phyloP scores from a whole-genome alignment of 2,113 vertebrate species.

The Mesembrinibis cayennensis region DNA sequence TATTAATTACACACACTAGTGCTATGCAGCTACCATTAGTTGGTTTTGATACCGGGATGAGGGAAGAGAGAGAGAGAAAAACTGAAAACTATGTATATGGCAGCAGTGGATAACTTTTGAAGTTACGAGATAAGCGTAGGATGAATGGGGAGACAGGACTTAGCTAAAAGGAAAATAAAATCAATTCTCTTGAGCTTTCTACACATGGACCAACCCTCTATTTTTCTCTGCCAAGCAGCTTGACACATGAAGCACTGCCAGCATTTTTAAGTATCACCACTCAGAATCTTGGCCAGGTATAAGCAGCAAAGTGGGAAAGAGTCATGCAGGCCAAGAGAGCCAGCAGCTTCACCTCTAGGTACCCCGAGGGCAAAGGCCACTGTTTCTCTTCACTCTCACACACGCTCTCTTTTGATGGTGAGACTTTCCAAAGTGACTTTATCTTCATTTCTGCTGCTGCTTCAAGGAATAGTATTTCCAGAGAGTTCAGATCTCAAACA shows the following conservation, averaged over 20 bases:
- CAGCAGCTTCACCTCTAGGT: not conserved
- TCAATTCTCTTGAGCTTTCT: not conserved
- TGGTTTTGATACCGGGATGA: not conserved
- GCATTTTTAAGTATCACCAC: not conserved
- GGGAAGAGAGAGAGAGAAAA: not conserved
- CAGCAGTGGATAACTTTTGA: not conserved
- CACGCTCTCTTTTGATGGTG: not conserved
- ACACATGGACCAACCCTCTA: not conserved
- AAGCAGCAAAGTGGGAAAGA: not conserved
- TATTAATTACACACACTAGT: not conserved
- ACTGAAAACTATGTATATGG: not conserved
- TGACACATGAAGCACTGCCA: not conserved
- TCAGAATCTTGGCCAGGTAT: not conserved
- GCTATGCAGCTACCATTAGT: not conserved
- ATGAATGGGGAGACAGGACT: not conserved
- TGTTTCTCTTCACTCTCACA: not conserved
- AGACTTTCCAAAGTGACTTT: not conserved
- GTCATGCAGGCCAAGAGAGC: not conserved
- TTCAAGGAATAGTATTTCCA: not conserved
- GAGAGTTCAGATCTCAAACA: not conserved
- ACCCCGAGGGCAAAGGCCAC: not conserved
- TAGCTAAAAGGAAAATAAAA: not conserved
- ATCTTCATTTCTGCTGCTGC: not conserved
- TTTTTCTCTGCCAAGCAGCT: not conserved
- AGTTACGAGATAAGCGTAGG: not conserved